Evolutionary conservation across 2,113 vertebrate species (phyloP).

Genomic region (Pyxicephalus adspersus): DNA sequence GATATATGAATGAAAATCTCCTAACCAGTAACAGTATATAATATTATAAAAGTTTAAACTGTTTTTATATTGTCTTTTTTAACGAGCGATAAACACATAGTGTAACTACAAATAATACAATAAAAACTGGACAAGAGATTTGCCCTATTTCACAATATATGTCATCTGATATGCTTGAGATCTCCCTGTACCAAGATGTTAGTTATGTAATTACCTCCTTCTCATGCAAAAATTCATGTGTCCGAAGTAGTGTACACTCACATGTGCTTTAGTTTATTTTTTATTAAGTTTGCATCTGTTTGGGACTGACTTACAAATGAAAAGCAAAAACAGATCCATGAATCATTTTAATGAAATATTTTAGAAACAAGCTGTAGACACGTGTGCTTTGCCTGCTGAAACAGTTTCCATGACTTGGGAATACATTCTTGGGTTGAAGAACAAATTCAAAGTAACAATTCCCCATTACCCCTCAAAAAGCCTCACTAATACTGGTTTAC

Average conservation of each 20-base stretch:
- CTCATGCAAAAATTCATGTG: background rate
- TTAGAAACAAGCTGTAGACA: constrained; percentile 43
- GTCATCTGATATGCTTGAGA: background rate
- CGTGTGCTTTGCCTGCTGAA: constrained; percentile 28
- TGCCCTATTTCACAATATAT: background rate
- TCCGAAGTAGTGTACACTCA: constrained; percentile 40
- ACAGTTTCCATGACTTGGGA: constrained; percentile 46
- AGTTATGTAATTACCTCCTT: constrained; percentile 3
- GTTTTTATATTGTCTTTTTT: no score
- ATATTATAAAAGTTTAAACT: no score
- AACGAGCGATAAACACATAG: no score
- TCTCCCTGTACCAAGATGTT: background rate
- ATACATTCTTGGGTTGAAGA: constrained; percentile 40
- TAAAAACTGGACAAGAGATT: background rate
- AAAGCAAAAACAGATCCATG: constrained; percentile 48
- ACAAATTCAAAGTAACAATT: constrained; percentile 4
- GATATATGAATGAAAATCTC: no score
- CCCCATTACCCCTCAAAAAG: background rate
- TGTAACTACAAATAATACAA: background rate
- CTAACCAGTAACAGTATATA: no score
- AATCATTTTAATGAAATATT: constrained; percentile 53
- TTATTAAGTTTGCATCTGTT: constrained; percentile 51
- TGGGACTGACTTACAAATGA: constrained; percentile 34
- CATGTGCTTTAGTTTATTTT: constrained; percentile 51
- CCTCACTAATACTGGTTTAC: background rate